Evolutionary conservation across 53 echinoderm and acorn worm genomes (phyloP).

Genomic region (Apostichopus leukothele): DNA sequence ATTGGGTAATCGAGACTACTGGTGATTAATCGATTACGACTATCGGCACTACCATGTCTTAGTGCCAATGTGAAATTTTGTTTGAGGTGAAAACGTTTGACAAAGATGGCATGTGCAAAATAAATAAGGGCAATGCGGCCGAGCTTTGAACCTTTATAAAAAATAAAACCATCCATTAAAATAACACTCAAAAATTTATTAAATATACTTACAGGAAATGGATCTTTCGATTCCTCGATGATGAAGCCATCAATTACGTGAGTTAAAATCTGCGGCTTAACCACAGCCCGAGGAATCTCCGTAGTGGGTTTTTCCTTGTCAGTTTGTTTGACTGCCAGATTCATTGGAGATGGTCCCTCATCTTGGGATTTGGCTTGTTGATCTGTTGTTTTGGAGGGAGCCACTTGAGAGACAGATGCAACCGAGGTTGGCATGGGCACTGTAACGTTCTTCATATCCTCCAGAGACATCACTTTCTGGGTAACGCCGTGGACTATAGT

Average conservation of each 20-base stretch:
- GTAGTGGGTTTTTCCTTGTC: conserved; percentile 13
- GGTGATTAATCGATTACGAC: too few relatives aligned
- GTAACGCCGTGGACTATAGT: conserved; percentile 1
- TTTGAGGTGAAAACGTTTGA: too few relatives aligned
- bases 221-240: conserved; percentile 96
- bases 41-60: too few relatives aligned
- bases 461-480: neutral
- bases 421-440: neutral
- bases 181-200: neutral
- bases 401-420: neutral
- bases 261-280: conserved; percentile 91
- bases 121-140: too few relatives aligned
- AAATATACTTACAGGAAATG: conserved; percentile 80
- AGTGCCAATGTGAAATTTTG: too few relatives aligned
- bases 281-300: conserved; percentile 82
- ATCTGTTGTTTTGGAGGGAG: neutral
- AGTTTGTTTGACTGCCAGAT: neutral
- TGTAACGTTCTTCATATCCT: neutral
- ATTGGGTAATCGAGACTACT: too few relatives aligned
- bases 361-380: neutral
- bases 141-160: too few relatives aligned
- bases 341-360: neutral
- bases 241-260: conserved; percentile 98
- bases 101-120: too few relatives aligned
- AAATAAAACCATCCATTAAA: too few relatives aligned